Percentiles rank a stretch among this genome's conserved stretches.
Conservation (phyloP, 2,888 invertebrate genomes). For the Micropterix aruncella region DNA sequence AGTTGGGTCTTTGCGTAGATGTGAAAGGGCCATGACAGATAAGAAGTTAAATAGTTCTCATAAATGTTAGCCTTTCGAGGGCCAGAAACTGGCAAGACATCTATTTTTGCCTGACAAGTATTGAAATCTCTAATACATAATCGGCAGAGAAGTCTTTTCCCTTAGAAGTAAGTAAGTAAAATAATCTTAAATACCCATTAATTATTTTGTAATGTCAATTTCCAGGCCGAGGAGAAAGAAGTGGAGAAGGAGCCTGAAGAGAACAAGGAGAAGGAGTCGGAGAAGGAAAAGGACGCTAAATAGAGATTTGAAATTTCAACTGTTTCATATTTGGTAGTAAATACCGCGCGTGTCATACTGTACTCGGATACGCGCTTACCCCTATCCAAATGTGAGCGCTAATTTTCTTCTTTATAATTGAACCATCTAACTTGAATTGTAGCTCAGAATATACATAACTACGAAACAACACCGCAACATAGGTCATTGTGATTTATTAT, state of each 20-base stretch:
- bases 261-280: conserved; percentile 48
- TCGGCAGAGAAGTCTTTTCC: too few relatives aligned
- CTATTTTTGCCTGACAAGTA: too few relatives aligned
- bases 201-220: too few relatives aligned
- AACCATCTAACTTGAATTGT: not conserved
- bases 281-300: conserved; percentile 14
- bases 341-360: not conserved
- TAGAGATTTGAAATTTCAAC: conserved; percentile 3
- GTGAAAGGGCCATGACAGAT: too few relatives aligned
- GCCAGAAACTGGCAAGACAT: too few relatives aligned
- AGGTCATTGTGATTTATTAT: too few relatives aligned
- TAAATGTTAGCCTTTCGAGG: too few relatives aligned
- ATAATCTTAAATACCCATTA: too few relatives aligned
- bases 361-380: not conserved
- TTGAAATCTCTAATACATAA: too few relatives aligned
- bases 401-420: not conserved
- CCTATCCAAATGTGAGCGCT: not conserved
- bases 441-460: not conserved
- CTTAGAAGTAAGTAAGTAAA: too few relatives aligned
- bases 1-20: too few relatives aligned
- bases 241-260: conserved; percentile 49
- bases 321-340: not conserved
- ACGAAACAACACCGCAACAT: not conserved
- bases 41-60: too few relatives aligned
- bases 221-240: conserved; percentile 40